Percentiles rank a stretch among this genome's conserved stretches.
Evolutionary conservation across 2,888 invertebrate species (phyloP).

Genomic region (Xylota sylvarum): DNA sequence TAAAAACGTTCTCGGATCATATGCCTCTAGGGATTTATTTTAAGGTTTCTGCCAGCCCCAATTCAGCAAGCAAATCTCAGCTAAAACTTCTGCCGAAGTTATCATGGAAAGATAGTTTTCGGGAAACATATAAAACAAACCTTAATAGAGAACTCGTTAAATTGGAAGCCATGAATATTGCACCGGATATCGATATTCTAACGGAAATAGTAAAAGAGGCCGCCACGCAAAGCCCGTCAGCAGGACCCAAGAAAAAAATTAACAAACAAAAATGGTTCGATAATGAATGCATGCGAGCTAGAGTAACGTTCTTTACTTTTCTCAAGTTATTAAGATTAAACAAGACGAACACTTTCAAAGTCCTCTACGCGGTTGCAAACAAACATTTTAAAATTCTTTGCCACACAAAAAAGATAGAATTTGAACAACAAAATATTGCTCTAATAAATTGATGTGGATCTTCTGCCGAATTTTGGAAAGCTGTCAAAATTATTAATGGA

Average conservation of each 20-base stretch:
- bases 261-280: too few relatives aligned
- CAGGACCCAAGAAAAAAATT: not conserved
- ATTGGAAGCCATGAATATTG: not conserved
- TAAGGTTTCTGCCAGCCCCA: too few relatives aligned
- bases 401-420: slow-evolving; percentile 4
- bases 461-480: not conserved
- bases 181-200: not conserved
- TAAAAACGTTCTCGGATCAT: too few relatives aligned
- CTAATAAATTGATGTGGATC: not conserved
- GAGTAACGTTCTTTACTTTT: not conserved
- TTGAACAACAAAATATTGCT: slow-evolving; percentile 4
- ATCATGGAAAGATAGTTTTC: not conserved
- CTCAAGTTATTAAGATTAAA: not conserved
- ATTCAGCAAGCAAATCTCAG: too few relatives aligned
- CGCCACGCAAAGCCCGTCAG: not conserved
- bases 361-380: too few relatives aligned
- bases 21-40: too few relatives aligned
- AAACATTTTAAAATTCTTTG: too few relatives aligned
- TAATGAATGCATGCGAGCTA: not conserved
- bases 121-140: not conserved
- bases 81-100: not conserved
- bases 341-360: too few relatives aligned
- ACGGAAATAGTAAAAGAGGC: not conserved
- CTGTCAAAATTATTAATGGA: not conserved
- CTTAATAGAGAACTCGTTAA: too few relatives aligned